Evolutionary conservation across 2,888 invertebrate genomes (phyloP), one percentile per base, ranked within the genome.

Genomic region (Microdon myrmicae): DNA sequence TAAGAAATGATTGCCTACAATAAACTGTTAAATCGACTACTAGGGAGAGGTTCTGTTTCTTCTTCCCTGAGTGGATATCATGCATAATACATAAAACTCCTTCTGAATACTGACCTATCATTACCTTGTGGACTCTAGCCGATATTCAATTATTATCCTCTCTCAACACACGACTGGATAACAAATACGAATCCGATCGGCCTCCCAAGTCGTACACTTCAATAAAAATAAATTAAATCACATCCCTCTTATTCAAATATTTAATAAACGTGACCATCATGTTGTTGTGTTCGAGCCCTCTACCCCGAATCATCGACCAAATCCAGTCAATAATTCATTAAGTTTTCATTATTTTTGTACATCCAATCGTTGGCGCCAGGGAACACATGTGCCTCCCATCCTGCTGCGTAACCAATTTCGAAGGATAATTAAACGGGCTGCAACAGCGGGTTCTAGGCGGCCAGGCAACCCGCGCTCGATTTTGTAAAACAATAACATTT

Each of bases 161-260:
- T n/a, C n/a, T n/a, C n/a, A n/a, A n/a, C n/a, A n/a, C n/a, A n/a
- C n/a, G n/a, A n/a, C n/a, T n/a, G n/a, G n/a, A n/a, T n/a, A n/a
- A n/a, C n/a, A n/a, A n/a, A n/a, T n/a, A n/a, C n/a, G n/a, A n/a
- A n/a, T n/a, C n/a, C n/a, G n/a, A n/a, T n/a, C n/a, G n/a, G n/a
- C n/a, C n/a, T n/a, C n/a, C n/a, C n/a, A n/a, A n/a, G n/a, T n/a
- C n/a, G n/a, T n/a, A n/a, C n/a, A n/a, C 45, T 64, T 53, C 47
- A 58, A 53, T 58, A 58, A 58, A 58, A 64, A 47, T 47, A 58
- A 58, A 64, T 64, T 64, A 53, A 58, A 64, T 64, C 58, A 35
- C 64, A 23, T 41, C 58, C 34, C 58, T 32, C 35, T 55, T 43
- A 58, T 58, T 56, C 45, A 58, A 58, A 64, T 64, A 64, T 64